A percentile compares a stretch with the other conserved stretches of the same genome.
Conservation (phyloP, 2,113 vertebrate species). For the Anthoscopus minutus region DNA sequence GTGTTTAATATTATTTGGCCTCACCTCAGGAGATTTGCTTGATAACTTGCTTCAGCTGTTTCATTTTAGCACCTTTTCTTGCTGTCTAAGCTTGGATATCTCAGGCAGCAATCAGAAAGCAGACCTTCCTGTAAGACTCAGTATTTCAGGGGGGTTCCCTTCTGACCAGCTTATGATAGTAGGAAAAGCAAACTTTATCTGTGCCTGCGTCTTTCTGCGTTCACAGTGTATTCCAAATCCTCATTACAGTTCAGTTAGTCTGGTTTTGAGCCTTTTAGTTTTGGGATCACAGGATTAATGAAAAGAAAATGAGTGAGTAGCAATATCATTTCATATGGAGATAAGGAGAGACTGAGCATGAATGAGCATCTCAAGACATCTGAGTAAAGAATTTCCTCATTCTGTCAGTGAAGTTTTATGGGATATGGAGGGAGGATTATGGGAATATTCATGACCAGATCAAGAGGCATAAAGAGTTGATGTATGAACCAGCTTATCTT, state of each 20-base stretch:
- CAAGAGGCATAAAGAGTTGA: conserved; percentile 84
- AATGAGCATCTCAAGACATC: conserved; percentile 69
- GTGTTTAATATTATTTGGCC: background rate
- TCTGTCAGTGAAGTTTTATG: conserved; percentile 70
- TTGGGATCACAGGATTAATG: conserved; percentile 74
- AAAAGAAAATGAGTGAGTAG: conserved; percentile 71
- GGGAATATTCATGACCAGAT: conserved; percentile 94
- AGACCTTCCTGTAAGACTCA: background rate
- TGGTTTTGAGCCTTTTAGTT: conserved; percentile 75
- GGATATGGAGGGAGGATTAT: conserved; percentile 86
- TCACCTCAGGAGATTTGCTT: background rate
- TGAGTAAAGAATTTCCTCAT: conserved; percentile 62
- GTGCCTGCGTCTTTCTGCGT: background rate
- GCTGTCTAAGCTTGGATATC: background rate
- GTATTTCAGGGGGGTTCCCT: background rate
- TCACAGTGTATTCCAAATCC: conserved; percentile 67
- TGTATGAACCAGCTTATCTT: conserved; percentile 90
- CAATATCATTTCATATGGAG: conserved; percentile 86
- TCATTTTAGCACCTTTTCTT: background rate
- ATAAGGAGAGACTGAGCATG: conserved; percentile 77
- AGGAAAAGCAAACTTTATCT: background rate
- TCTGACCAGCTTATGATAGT: background rate
- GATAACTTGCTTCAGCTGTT: background rate
- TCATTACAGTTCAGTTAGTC: conserved; percentile 90
- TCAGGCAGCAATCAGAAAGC: background rate